These are phyloP conservation scores for Anseranas semipalmata DNA, from an alignment of 2,113 vertebrate species.

Conservation along the genomic window DNA sequence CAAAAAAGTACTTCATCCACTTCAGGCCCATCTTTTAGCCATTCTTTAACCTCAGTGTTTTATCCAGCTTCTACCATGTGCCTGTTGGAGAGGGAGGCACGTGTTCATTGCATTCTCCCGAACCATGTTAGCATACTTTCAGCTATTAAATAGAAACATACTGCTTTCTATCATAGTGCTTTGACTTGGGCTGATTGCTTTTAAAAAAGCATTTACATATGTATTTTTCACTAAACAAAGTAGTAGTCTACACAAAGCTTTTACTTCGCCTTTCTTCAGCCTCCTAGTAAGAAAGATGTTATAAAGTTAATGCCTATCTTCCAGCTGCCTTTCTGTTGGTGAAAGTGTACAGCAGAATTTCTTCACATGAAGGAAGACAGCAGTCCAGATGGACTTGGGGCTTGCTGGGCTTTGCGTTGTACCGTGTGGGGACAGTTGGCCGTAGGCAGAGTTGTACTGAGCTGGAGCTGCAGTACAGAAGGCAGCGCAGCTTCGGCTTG, in stretches of 20 bases:
- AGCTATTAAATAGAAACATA: background rate
- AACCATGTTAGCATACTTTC: background rate
- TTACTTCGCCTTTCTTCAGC: background rate
- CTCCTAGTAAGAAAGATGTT: background rate
- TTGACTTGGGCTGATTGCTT: background rate
- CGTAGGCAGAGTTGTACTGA: background rate
- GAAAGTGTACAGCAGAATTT: background rate
- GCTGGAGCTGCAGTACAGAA: background rate
- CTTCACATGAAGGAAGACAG: background rate
- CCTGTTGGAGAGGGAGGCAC: background rate
- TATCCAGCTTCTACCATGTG: accelerated
- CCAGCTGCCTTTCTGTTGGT: background rate
- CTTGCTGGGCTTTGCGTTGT: background rate
- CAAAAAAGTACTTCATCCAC: background rate
- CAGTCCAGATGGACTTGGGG: no score
- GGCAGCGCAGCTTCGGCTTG: background rate
- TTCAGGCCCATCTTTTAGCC: background rate
- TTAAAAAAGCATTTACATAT: background rate
- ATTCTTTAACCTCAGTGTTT: background rate
- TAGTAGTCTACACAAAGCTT: background rate
- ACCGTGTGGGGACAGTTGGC: background rate
- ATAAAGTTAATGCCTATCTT: accelerated
- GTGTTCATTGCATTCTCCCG: background rate
- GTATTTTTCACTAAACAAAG: background rate
- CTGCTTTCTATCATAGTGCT: background rate